Percentiles rank a stretch among this genome's conserved stretches.
Evolutionary conservation across 2,113 vertebrate species (phyloP).

Genomic region (Falco punctatus): DNA sequence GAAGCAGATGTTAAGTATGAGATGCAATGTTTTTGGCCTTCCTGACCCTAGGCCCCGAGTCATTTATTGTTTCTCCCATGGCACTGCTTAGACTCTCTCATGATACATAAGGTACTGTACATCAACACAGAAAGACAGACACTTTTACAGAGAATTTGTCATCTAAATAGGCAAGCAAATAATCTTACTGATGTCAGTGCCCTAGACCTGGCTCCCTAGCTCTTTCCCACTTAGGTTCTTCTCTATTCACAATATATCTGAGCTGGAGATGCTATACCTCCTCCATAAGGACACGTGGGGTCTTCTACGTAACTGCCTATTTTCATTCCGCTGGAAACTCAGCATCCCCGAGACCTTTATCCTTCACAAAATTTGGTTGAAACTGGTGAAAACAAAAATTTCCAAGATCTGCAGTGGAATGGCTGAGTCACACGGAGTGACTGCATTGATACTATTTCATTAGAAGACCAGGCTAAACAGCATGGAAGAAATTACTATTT

Average conservation of each 20-base stretch:
- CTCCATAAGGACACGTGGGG: accelerated
- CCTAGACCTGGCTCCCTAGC: background rate
- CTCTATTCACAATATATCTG: background rate
- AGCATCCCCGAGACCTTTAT: background rate
- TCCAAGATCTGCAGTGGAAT: background rate
- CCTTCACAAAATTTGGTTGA: background rate
- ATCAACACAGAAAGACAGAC: background rate
- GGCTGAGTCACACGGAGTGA: background rate
- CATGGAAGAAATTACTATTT: background rate
- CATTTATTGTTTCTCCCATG: background rate
- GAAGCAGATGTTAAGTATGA: background rate
- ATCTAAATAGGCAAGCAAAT: background rate
- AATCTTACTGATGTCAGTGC: background rate
- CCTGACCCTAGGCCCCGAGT: too few species aligned
- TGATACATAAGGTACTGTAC: background rate
- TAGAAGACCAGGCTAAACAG: background rate
- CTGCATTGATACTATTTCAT: background rate
- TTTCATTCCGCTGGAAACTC: background rate
- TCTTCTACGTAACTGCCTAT: background rate
- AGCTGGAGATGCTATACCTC: background rate
- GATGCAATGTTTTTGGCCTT: background rate
- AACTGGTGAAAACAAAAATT: background rate
- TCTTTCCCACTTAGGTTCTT: background rate
- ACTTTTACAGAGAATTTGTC: background rate
- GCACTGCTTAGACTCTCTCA: background rate